Conservation (phyloP, 2,888 invertebrate genomes). For the Tenthredo notha region DNA sequence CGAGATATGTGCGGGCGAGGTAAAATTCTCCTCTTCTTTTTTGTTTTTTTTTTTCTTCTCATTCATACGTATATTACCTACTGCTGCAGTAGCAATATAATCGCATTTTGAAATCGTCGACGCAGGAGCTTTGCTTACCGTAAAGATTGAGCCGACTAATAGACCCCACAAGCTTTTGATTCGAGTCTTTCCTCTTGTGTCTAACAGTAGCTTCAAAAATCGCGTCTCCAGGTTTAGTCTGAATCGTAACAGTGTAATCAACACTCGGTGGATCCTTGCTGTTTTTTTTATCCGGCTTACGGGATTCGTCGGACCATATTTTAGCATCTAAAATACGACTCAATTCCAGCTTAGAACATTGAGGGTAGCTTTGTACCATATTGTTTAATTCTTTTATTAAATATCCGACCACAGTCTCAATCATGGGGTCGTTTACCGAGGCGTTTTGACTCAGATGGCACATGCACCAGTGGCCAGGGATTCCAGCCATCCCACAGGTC, state of each 20-base stretch:
- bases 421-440: slow-evolving; percentile 79
- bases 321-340: slow-evolving; percentile 84
- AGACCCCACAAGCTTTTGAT: slow-evolving; percentile 84
- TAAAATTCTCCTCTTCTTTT: not conserved
- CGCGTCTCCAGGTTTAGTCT: slow-evolving; percentile 85
- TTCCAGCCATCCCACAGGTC: slow-evolving; percentile 88
- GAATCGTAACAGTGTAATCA: slow-evolving; percentile 84
- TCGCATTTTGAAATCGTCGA: slow-evolving; percentile 87
- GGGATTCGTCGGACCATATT: slow-evolving; percentile 77
- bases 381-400: slow-evolving; percentile 85
- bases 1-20: slow-evolving; percentile 38
- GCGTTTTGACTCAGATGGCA: slow-evolving; percentile 86
- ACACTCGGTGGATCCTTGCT: slow-evolving; percentile 78
- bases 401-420: slow-evolving; percentile 82
- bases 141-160: slow-evolving; percentile 90
- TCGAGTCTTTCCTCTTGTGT: slow-evolving; percentile 72
- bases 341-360: slow-evolving; percentile 85
- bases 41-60: not conserved
- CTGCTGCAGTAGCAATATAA: slow-evolving; percentile 87
- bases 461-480: slow-evolving; percentile 93
- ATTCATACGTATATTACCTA: not conserved
- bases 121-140: slow-evolving; percentile 89
- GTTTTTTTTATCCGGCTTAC: slow-evolving; percentile 74
- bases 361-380: slow-evolving; percentile 81
- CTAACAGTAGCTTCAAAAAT: slow-evolving; percentile 90